Evolutionary conservation across 2,113 vertebrate genomes (phyloP).

Genomic region (Ibidorhyncha struthersii): DNA sequence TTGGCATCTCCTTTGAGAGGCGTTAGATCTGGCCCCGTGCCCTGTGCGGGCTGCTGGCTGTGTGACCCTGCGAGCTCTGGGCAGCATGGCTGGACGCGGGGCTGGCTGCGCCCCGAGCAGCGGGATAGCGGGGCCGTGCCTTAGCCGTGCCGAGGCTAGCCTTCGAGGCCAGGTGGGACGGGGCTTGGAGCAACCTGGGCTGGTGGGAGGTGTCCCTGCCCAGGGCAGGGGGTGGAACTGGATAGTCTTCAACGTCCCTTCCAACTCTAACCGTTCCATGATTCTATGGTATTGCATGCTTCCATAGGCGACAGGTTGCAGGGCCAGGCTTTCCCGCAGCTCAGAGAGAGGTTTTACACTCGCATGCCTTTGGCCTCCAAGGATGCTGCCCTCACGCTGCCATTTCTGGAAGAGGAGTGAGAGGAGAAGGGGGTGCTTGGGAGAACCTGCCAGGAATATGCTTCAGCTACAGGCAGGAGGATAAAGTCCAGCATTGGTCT

Average conservation of each 20-base stretch:
- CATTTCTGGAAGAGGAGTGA: accelerated
- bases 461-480: background rate
- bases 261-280: no score
- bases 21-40: background rate
- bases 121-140: background rate
- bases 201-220: no score
- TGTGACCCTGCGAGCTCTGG: background rate
- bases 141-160: no score
- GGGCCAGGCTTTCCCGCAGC: background rate
- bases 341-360: background rate
- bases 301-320: accelerated
- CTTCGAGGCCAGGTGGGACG: no score
- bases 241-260: no score
- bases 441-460: background rate
- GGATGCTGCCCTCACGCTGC: background rate
- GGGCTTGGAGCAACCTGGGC: no score
- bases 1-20: background rate
- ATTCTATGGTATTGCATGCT: no score
- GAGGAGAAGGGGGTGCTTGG: background rate
- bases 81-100: accelerated
- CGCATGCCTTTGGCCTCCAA: accelerated
- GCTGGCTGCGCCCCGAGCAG: background rate
- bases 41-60: background rate
- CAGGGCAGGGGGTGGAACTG: no score
- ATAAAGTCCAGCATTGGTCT: background rate